Conservation (phyloP, 2,888 invertebrate species). For the Drosophila ustulata region DNA sequence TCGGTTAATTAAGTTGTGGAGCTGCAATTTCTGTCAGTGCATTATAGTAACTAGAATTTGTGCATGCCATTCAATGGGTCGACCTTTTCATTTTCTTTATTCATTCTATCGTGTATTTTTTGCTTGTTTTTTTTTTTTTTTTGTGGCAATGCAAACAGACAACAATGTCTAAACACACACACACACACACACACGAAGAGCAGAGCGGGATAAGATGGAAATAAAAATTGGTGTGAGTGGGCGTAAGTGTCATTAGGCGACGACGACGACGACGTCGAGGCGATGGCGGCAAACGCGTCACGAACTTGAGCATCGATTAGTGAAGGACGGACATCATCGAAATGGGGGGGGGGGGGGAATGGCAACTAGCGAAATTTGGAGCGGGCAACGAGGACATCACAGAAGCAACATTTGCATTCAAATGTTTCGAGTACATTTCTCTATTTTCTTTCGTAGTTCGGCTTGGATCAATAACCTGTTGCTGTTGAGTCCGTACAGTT, state of each 20-base stretch:
- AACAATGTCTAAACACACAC: constrained; percentile 53
- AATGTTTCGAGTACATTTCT: constrained; percentile 28
- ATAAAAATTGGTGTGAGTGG: constrained; percentile 39
- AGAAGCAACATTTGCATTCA: constrained; percentile 45
- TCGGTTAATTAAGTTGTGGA: too few relatives aligned
- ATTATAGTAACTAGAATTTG: constrained; percentile 43
- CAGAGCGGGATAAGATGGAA: constrained; percentile 10
- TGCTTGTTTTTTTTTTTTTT: constrained; percentile 10
- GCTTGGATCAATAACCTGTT: constrained; percentile 73
- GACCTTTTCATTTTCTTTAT: constrained; percentile 64
- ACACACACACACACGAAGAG: neutral
- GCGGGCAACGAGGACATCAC: constrained; percentile 18
- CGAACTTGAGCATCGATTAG: constrained; percentile 71
- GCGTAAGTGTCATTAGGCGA: constrained; percentile 66
- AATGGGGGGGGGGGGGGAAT: neutral
- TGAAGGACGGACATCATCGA: constrained; percentile 48
- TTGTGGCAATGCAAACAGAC: constrained; percentile 64
- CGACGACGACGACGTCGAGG: constrained; percentile 47
- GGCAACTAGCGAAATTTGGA: neutral
- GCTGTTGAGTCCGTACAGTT: constrained; percentile 42
- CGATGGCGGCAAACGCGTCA: constrained; percentile 64
- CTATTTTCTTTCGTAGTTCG: constrained; percentile 1
- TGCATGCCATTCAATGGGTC: constrained; percentile 55
- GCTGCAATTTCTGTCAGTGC: constrained; percentile 25
- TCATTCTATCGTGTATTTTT: constrained; percentile 37